A percentile compares a stretch with the other conserved stretches of the same genome.
phyloP scores from a whole-genome alignment of 2,888 invertebrate species.

The Cremastinae sp. region DNA sequence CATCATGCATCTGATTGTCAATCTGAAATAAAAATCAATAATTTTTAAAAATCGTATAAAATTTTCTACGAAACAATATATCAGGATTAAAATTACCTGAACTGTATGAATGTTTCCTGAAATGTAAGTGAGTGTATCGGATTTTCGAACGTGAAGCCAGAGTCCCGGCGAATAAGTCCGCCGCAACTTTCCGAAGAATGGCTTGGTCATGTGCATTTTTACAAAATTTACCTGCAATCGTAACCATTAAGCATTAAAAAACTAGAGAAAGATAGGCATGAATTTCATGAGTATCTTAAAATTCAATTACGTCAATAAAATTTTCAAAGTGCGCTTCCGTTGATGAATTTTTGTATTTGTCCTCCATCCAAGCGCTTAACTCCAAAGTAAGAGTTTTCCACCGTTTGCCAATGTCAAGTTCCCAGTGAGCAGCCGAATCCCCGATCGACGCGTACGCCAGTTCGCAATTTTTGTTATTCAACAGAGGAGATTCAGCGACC shows the following conservation, averaged over 20 bases:
- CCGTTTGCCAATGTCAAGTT: slow-evolving; percentile 89
- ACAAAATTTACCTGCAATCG: slow-evolving; percentile 86
- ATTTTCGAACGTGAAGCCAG: slow-evolving; percentile 88
- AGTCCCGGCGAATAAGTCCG: slow-evolving; percentile 88
- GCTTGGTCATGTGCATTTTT: slow-evolving; percentile 93
- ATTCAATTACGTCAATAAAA: slow-evolving; percentile 83
- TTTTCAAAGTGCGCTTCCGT: slow-evolving; percentile 89
- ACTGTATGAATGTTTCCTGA: slow-evolving; percentile 86
- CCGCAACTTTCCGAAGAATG: slow-evolving; percentile 90
- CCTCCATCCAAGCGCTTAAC: slow-evolving; percentile 90
- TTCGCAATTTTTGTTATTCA: slow-evolving; percentile 82
- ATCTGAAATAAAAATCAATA: slow-evolving; percentile 81
- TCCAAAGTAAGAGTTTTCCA: slow-evolving; percentile 91
- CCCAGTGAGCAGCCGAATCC: slow-evolving; percentile 89
- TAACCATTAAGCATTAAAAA: background rate
- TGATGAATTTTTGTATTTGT: slow-evolving; percentile 87
- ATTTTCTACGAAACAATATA: background rate
- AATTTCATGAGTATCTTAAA: too few relatives aligned
- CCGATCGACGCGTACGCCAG: slow-evolving; percentile 86
- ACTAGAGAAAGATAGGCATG: background rate
- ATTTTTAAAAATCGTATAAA: slow-evolving; percentile 1
- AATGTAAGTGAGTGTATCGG: slow-evolving; percentile 85
- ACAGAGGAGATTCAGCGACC: slow-evolving; percentile 62
- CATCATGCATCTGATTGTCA: slow-evolving; percentile 88
- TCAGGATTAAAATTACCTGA: slow-evolving; percentile 78